Base-by-base conservation (phyloP, 1,140 invertebrate genomes). In the Gonioctena quinquepunctata region DNA sequence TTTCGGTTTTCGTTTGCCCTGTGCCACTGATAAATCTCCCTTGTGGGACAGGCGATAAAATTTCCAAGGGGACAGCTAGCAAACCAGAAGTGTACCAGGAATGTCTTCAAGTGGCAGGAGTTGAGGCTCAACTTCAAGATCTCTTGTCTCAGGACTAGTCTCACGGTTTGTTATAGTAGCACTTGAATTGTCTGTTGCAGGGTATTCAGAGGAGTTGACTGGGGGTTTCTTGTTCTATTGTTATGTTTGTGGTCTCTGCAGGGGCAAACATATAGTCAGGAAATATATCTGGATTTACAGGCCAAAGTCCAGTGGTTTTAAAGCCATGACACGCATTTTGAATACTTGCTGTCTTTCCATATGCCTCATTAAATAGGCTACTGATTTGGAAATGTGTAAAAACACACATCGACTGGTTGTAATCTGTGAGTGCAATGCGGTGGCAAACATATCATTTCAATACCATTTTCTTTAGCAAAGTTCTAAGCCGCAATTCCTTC, bases 401-500 rank as follows among this genome's bases (percentile, higher is more conserved):
- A 33, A 13, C 18, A n/a, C n/a, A n/a, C n/a, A n/a, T n/a, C n/a
- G n/a, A n/a, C 18, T 70, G 28, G 28, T 13, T 33, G 28, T 13
- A 33, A 8, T 8, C 28, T 6, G 13, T 33, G 73, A 6, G 66
- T 73, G 50, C 66, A 70, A 23, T 75, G 73, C 7, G 66, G 18
- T 19, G 60, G 66, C 3, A 76, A 54, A 4, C 49, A 52, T 7
- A 52, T 6, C 8, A 52, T 52, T 60, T 33, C 28, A 33, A 74
- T 65, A 11, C 57, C 69, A 48, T 67, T 63, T 49, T 69, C 26
- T 57, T 74, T 74, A 7, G 70, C 70, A 66, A 57, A 66, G 28
- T 56, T 19, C 16, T 70, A 62, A n/a, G 64, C 26, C 28, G 62
- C 28, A 4, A 59, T 18, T 21, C 25, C 13, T 28, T 72, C 70